phyloP scores from a whole-genome alignment of 2,113 vertebrate genomes.

The Pollimyrus isidori region DNA sequence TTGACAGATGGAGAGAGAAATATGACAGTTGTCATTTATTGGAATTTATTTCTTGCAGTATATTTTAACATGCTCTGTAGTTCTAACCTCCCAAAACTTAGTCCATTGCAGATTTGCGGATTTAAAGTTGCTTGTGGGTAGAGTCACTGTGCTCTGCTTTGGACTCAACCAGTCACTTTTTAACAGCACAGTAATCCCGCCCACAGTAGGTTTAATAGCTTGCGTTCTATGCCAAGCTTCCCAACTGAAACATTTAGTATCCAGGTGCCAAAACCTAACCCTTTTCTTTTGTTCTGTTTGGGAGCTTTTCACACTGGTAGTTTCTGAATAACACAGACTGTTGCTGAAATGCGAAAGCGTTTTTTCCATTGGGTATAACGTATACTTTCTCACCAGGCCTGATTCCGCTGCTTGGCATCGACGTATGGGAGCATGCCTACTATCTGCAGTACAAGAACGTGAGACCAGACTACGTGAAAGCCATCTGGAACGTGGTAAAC shows the following conservation, averaged over 20 bases:
- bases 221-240: not conserved
- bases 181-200: not conserved
- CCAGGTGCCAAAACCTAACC: not conserved
- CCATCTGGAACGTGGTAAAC: slow-evolving; percentile 92
- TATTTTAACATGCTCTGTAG: not conserved
- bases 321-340: not conserved
- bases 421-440: slow-evolving; percentile 97
- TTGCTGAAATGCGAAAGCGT: not conserved
- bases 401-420: slow-evolving; percentile 87
- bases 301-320: not conserved
- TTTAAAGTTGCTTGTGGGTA: not conserved
- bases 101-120: not conserved
- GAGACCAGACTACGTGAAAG: slow-evolving; percentile 91
- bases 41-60: not conserved
- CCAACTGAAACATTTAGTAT: not conserved
- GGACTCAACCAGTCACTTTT: not conserved
- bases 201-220: not conserved
- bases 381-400: slow-evolving; percentile 63
- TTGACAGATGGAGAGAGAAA: not conserved
- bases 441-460: slow-evolving; percentile 98
- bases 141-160: not conserved
- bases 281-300: not conserved
- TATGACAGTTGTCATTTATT: not conserved
- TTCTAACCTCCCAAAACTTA: not conserved
- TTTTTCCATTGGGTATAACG: not conserved